A percentile compares a stretch with the other conserved stretches of the same genome.
These are phyloP conservation scores for Aphodius granarius DNA, from an alignment of 2,888 invertebrate genomes.

Conservation along the genomic window DNA sequence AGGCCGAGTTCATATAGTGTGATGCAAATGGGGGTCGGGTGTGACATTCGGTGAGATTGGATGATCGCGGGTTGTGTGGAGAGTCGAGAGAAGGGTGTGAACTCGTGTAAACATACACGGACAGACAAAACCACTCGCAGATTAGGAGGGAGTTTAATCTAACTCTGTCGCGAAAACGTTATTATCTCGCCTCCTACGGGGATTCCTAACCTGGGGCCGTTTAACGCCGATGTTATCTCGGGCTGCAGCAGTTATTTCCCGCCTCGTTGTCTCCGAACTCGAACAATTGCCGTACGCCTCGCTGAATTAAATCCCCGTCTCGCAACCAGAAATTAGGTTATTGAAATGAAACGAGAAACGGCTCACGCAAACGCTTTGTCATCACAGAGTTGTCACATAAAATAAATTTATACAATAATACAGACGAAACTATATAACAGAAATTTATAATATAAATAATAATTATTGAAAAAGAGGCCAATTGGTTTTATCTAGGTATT, in stretches of 20 bases:
- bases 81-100: neutral
- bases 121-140: slow-evolving; percentile 40
- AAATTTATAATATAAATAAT: too few species aligned
- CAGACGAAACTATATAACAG: too few species aligned
- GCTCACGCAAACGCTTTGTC: neutral
- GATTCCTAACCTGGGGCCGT: slow-evolving; percentile 52
- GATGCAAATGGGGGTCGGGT: neutral
- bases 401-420: neutral
- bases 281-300: neutral
- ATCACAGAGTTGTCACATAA: neutral
- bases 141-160: slow-evolving; percentile 51
- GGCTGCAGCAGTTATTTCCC: slow-evolving; percentile 53
- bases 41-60: neutral
- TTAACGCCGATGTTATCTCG: slow-evolving; percentile 55
- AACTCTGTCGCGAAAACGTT: slow-evolving; percentile 46
- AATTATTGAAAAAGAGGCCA: too few species aligned
- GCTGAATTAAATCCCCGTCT: neutral
- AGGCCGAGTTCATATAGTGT: neutral
- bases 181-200: slow-evolving; percentile 47
- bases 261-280: slow-evolving; percentile 48
- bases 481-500: too few species aligned
- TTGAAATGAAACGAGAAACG: neutral
- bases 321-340: neutral
- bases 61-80: neutral
- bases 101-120: slow-evolving; percentile 34